Percentiles rank a stretch among this genome's conserved stretches.
These are phyloP conservation scores for Ecdyonurus torrentis DNA, from an alignment of 2,888 invertebrate species.

Conservation along the genomic window DNA sequence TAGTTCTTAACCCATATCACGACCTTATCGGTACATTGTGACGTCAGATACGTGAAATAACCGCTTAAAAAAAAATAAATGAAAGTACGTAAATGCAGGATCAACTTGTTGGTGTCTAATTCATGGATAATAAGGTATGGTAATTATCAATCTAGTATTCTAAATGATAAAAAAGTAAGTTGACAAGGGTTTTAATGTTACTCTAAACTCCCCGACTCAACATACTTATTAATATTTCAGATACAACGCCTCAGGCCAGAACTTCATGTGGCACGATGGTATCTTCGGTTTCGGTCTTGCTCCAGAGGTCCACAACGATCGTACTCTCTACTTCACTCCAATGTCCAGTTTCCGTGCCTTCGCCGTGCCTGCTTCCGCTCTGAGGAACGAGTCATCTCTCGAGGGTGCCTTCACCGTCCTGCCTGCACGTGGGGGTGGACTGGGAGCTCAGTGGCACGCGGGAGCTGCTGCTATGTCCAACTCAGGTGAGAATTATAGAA, in stretches of 20 bases:
- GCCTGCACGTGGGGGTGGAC: conserved; percentile 35
- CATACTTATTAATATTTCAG: too few species aligned
- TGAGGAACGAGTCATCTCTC: conserved; percentile 44
- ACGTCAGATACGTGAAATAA: too few species aligned
- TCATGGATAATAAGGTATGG: too few species aligned
- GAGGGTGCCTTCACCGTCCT: conserved; percentile 53
- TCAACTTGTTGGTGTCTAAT: too few species aligned
- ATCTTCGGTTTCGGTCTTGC: conserved; percentile 56
- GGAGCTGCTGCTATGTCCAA: conserved; percentile 47
- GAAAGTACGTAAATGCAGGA: too few species aligned
- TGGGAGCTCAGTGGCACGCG: conserved; percentile 32
- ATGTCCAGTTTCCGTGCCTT: conserved; percentile 70
- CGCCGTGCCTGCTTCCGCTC: conserved; percentile 30
- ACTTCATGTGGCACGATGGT: conserved; percentile 68
- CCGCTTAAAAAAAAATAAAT: too few species aligned
- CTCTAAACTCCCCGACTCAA: too few species aligned
- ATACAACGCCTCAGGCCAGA: conserved; percentile 53
- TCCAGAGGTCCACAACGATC: conserved; percentile 26
- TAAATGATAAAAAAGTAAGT: too few species aligned
- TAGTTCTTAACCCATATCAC: too few species aligned
- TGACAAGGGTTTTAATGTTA: too few species aligned
- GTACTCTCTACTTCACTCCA: conserved; percentile 58
- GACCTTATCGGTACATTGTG: too few species aligned
- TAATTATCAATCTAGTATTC: too few species aligned
- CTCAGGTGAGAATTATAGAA: conserved; percentile 38